These are phyloP conservation scores for Rotaria socialis DNA, from an alignment of 2,888 invertebrate genomes.

Conservation along the genomic window DNA sequence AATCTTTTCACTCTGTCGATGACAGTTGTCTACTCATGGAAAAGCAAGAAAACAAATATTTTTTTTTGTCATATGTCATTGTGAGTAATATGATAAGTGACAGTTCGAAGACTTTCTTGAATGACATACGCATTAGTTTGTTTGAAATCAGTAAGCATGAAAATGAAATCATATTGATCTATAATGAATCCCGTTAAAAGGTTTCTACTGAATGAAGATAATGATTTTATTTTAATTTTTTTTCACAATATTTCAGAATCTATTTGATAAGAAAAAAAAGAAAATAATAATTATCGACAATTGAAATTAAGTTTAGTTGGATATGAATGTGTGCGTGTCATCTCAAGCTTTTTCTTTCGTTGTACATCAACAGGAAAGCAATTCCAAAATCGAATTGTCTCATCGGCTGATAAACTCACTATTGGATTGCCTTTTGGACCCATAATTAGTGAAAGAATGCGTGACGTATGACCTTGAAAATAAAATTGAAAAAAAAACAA, in stretches of 20 bases:
- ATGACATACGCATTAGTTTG: neutral
- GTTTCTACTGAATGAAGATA: no score
- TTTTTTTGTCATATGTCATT: neutral
- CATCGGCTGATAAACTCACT: constrained; percentile 88
- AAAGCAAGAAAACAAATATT: no score
- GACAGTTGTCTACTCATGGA: no score
- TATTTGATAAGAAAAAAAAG: no score
- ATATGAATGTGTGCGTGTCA: constrained; percentile 37
- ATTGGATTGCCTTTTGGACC: constrained; percentile 90
- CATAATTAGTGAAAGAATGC: constrained; percentile 82
- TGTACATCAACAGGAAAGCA: constrained; percentile 66
- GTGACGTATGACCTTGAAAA: constrained; percentile 69
- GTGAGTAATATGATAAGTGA: neutral
- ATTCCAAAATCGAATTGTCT: constrained; percentile 90
- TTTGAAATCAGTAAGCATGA: neutral
- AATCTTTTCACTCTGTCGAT: no score
- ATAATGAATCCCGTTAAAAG: no score
- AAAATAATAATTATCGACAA: neutral
- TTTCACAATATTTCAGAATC: no score
- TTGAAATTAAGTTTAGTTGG: constrained; percentile 33
- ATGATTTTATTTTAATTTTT: no score
- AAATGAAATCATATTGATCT: no score
- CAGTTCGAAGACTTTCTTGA: neutral
- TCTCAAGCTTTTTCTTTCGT: constrained; percentile 27
- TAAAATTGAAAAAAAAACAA: constrained; percentile 49